Conservation (phyloP, 2,797 vertebrate species). For the Esox masquinongy region DNA sequence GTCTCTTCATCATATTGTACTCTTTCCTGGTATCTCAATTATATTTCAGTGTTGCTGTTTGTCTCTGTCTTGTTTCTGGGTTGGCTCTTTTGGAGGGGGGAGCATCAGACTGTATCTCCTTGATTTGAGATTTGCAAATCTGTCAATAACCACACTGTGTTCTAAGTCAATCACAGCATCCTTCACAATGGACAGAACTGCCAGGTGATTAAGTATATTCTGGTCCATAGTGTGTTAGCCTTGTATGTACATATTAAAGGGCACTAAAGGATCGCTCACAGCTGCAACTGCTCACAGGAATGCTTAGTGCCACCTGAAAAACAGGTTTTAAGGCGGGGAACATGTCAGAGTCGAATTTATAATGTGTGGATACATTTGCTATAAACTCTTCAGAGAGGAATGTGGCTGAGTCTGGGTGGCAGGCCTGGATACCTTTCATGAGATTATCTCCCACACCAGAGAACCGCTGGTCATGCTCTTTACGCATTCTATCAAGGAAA, state of each 20-base stretch:
- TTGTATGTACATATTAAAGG: background rate
- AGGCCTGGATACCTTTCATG: no score
- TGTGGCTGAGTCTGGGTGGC: no score
- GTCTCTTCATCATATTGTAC: no score
- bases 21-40: no score
- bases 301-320: slow-evolving; percentile 8
- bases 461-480: no score
- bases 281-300: background rate
- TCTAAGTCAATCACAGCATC: background rate
- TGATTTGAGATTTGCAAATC: background rate
- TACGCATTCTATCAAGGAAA: no score
- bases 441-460: no score
- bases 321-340: background rate
- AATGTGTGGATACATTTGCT: no score
- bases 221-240: slow-evolving; percentile 3
- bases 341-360: slow-evolving; percentile 1
- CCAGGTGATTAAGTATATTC: background rate
- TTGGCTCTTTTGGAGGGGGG: background rate
- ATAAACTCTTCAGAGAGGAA: no score
- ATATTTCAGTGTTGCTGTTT: no score
- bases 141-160: background rate
- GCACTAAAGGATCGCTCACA: background rate
- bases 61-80: no score
- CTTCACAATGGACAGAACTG: background rate
- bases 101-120: background rate